Conservation (phyloP, 1,140 invertebrate species). For the Lepidurus arcticus region DNA sequence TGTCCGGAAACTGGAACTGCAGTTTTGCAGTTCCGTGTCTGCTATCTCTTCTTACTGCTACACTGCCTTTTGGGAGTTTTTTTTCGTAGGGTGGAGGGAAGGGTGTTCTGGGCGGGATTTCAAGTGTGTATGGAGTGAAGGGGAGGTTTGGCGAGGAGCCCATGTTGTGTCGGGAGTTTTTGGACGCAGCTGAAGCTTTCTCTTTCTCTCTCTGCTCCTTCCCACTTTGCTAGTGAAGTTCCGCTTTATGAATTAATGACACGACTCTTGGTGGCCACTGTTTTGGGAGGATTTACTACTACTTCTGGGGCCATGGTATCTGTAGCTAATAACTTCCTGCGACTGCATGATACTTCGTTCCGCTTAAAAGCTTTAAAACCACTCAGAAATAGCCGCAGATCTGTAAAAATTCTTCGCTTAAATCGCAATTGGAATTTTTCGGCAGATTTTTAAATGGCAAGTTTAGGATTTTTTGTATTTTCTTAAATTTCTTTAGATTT, state of each 20-base stretch:
- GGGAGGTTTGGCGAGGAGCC: neutral
- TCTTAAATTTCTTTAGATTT: too few species aligned
- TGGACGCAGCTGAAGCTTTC: neutral
- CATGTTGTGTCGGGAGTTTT: neutral
- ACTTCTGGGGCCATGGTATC: neutral
- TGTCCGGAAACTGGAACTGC: slow-evolving; percentile 18
- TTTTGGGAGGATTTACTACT: neutral
- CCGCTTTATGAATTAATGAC: slow-evolving; percentile 22
- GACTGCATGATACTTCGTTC: too few species aligned
- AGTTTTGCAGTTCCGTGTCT: slow-evolving; percentile 14
- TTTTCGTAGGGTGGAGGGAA: neutral
- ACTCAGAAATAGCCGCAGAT: too few species aligned
- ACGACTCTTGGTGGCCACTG: slow-evolving; percentile 10
- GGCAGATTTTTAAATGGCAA: too few species aligned
- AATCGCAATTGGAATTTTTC: too few species aligned
- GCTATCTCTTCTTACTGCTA: slow-evolving; percentile 19
- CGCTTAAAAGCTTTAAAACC: too few species aligned
- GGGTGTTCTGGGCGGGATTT: neutral
- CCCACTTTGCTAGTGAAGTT: neutral
- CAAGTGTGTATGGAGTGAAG: neutral
- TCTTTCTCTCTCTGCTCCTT: neutral
- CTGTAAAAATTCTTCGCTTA: too few species aligned
- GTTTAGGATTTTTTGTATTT: too few species aligned
- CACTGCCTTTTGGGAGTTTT: neutral
- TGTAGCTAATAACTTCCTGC: slow-evolving; percentile 15